phyloP scores from a whole-genome alignment of 2,113 vertebrate genomes.

The Aplodontia rufa region DNA sequence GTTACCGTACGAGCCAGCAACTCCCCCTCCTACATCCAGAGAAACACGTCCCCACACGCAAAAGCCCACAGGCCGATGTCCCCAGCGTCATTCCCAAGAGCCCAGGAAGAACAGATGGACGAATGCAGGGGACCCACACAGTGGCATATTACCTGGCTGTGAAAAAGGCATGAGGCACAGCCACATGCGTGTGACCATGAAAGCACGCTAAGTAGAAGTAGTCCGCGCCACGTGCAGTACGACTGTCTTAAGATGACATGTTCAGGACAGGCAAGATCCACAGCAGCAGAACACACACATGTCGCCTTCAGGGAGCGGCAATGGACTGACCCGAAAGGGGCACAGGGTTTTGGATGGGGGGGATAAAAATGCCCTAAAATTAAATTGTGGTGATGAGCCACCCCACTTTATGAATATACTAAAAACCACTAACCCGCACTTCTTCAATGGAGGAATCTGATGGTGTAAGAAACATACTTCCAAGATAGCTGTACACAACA shows the following conservation, averaged over 20 bases:
- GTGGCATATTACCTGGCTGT: background rate
- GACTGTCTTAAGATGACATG: background rate
- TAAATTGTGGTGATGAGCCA: background rate
- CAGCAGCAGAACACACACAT: background rate
- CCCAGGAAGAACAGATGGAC: background rate
- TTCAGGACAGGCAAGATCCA: background rate
- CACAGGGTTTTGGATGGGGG: rapidly evolving
- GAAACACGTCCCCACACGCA: background rate
- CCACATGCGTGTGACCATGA: background rate
- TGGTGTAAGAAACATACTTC: background rate
- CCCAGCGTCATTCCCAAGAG: background rate
- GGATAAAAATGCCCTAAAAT: background rate
- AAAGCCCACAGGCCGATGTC: background rate
- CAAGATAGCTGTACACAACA: background rate
- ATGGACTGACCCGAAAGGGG: rapidly evolving
- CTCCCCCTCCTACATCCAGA: background rate
- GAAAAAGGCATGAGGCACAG: background rate
- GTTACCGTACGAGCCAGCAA: background rate
- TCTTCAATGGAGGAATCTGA: background rate
- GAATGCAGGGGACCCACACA: background rate
- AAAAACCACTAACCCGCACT: background rate
- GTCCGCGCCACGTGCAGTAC: background rate
- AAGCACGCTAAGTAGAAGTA: background rate
- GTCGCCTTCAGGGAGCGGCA: background rate
- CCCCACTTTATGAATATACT: background rate